phyloP scores from a whole-genome alignment of 2,113 vertebrate species.

The Bagarius yarrelli region DNA sequence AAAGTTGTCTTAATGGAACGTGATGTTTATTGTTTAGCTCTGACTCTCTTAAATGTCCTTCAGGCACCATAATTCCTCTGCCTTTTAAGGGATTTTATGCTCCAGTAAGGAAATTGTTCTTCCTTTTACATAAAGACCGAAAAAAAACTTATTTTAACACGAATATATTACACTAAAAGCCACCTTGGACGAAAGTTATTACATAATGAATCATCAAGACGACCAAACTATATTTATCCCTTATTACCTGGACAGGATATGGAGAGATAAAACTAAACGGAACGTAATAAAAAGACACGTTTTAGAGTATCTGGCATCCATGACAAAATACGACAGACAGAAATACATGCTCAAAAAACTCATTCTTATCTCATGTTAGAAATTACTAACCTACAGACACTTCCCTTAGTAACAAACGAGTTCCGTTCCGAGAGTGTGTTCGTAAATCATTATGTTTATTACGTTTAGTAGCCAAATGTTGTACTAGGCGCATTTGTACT shows the following conservation, averaged over 20 bases:
- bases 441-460: too few species aligned
- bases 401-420: too few species aligned
- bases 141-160: constrained; percentile 2
- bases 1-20: constrained; percentile 18
- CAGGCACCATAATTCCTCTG: background rate
- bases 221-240: background rate
- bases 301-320: background rate
- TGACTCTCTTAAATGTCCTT: constrained; percentile 7
- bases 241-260: background rate
- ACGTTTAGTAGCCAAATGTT: too few species aligned
- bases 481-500: too few species aligned
- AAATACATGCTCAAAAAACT: too few species aligned
- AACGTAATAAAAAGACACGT: background rate
- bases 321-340: too few species aligned
- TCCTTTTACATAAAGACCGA: background rate
- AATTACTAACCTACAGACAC: too few species aligned
- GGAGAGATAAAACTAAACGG: background rate
- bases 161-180: background rate
- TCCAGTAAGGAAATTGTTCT: constrained; percentile 20
- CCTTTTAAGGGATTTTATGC: background rate
- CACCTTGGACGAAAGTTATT: background rate
- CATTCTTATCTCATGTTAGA: too few species aligned
- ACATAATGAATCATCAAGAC: background rate
- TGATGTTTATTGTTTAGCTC: constrained; percentile 14
- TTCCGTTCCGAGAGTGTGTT: too few species aligned